Evolutionary conservation across 1,140 invertebrate genomes (phyloP), one percentile per base, ranked within the genome.

Genomic region (Drosophila rhopaloa): DNA sequence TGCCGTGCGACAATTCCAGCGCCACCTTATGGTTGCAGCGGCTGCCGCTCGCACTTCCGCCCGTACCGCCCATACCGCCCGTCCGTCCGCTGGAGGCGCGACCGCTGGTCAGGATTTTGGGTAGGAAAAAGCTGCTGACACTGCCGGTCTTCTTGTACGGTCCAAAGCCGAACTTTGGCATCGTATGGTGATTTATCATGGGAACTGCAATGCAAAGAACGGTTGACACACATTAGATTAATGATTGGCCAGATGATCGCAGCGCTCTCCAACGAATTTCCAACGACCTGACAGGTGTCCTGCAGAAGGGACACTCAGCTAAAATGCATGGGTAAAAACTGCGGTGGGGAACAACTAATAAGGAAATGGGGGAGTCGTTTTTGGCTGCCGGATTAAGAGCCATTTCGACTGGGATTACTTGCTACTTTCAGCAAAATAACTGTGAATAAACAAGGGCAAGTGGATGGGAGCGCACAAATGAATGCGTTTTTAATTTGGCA

Each of bases 1-100:
- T 94, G 14, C 96, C 96, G 80, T 96, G 96, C 57, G 95, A 96
- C 38, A 97, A 93, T 93, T 97, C 96, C 77, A 97, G 89, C 0
- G 95, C 96, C 11, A 96, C 95, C 76, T 95, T 74, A 91, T 90
- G 88, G 57, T 75, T 86, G 60, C 91, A 82, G 43, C 79, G 72
- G 35, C 59, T 65, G 19, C 53, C 61, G 29, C 29, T 32, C 13
- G 47, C 71, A 1, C 62, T 40, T 5, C 72, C 58, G 14, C 24
- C 19, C 44, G 27, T 54, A 10, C 57, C 61, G 16, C 60, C 47
- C 13, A 40, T 41, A 5, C 65, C 61, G 35, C 66, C 81, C 13
- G 40, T 57, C n/a, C 84, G 51, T 0, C 79, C 79, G 29, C 75
- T 85, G 35, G 79, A 70, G 62, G 75, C 75, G 7, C 86, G 75